These are phyloP conservation scores for Gymnorhina tibicen DNA, from an alignment of 2,113 vertebrate genomes.

Conservation along the genomic window DNA sequence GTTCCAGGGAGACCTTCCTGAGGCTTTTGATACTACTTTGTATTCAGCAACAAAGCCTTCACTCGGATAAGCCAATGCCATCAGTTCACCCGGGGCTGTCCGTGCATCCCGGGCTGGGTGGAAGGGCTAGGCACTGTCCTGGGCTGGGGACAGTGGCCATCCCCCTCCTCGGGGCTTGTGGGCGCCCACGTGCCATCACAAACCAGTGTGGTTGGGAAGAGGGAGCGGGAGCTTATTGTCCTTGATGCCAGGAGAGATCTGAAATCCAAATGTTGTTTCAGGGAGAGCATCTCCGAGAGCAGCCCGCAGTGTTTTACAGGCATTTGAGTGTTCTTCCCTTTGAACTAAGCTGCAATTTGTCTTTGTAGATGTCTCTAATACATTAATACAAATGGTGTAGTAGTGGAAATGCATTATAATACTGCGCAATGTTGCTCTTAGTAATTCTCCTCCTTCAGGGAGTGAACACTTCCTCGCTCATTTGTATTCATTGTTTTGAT, in stretches of 20 bases:
- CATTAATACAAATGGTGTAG: conserved; percentile 11
- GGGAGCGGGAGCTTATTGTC: not conserved
- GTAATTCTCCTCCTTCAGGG: conserved; percentile 31
- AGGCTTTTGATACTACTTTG: fast-evolving
- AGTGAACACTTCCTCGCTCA: not conserved
- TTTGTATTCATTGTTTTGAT: conserved; percentile 64
- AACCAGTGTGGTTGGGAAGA: fast-evolving
- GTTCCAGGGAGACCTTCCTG: not conserved
- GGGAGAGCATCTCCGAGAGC: not conserved
- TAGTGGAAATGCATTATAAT: conserved; percentile 13
- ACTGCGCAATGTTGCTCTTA: not conserved
- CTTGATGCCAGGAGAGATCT: not conserved
- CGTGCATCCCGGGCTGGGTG: fast-evolving
- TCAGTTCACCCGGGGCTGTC: fast-evolving
- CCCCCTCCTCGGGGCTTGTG: not conserved
- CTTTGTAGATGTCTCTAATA: conserved; percentile 31
- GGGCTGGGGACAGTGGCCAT: not conserved
- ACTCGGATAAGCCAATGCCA: fast-evolving
- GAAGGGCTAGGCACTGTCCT: not conserved
- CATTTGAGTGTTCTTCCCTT: not conserved
- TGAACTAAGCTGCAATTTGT: conserved; percentile 34
- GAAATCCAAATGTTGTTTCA: not conserved
- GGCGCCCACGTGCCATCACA: fast-evolving
- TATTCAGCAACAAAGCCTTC: not conserved
- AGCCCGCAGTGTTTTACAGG: not conserved